Evolutionary conservation across 2,888 invertebrate species (phyloP), one percentile per base, ranked within the genome.

Genomic region (Rotaria macrura): DNA sequence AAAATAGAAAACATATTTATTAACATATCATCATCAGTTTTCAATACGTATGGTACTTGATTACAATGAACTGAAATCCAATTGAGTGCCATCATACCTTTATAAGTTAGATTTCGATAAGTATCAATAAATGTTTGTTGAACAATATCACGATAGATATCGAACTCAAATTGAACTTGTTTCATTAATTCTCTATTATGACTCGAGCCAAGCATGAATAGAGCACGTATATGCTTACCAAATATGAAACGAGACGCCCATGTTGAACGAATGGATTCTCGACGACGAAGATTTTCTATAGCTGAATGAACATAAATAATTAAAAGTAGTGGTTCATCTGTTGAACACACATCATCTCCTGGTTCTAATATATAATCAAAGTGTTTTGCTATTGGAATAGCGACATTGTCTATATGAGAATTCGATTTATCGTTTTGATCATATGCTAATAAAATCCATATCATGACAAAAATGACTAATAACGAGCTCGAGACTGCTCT

Each of bases 11-110:
- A 90, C 90, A 91, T 89, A 86, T 92, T 91, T 23, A 92, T 90
- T 86, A 91, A 89, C 79, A 92, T 91, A 86, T 92, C 92, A 87
- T 92, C 92, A 87, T 92, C 92, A 0, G 91, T 89, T 88, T 92
- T 92, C 23, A 92, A 88, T 17, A 92, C 89, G 87, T 89, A 91
- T 38, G 88, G 87, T 0, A 90, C 89, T 57, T 89, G 87, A 10
- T 86, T 87, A 87, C 92, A 92, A 87, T 89, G 89, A 34, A 87
- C 88, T 3, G 90, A 88, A 7, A 91, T 89, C 92, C 92, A 92
- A 87, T 91, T 89, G 43, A 90, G 87, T 0, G 90, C 91, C 87
- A 91, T 90, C 2, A 49, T 49, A 49, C 91, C 91, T 88, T 92
- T 92, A 88, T 91, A 91, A 0, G 91, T 91, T 54, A 92, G 88